Evolutionary conservation across 2,113 vertebrate genomes (phyloP).

Genomic region (Glareola pratincola): DNA sequence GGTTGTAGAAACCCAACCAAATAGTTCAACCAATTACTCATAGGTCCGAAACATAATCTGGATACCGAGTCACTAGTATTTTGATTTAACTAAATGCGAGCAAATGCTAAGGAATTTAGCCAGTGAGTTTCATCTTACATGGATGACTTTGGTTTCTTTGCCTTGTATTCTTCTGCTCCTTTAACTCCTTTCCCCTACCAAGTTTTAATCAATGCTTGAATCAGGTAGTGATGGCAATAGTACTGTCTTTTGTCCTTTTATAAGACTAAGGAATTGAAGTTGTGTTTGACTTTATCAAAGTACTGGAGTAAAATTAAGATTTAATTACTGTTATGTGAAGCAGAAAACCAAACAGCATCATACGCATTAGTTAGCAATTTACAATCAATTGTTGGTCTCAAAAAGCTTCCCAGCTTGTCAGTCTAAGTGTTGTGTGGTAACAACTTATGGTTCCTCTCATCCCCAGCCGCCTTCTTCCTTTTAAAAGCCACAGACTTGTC

Average conservation of each 20-base stretch:
- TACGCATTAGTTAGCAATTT: background rate
- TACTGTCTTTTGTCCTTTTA: background rate
- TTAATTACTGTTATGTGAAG: background rate
- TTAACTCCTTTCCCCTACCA: accelerated
- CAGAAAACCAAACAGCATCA: background rate
- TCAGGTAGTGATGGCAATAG: background rate
- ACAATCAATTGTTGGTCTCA: background rate
- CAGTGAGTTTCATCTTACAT: background rate
- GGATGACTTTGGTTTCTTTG: background rate
- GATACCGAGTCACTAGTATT: background rate
- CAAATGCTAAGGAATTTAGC: background rate
- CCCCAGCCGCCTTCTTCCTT: background rate
- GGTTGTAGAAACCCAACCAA: background rate
- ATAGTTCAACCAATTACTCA: background rate
- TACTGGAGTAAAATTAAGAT: background rate
- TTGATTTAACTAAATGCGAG: background rate
- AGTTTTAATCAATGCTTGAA: background rate
- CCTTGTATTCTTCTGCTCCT: background rate
- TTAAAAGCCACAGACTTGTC: background rate
- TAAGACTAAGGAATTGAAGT: background rate
- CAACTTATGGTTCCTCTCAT: background rate
- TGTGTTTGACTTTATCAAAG: background rate
- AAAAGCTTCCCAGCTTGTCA: background rate
- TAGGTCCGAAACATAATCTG: background rate
- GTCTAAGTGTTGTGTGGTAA: background rate